phyloP scores from a whole-genome alignment of 2,113 vertebrate species.

The Verasper variegatus region DNA sequence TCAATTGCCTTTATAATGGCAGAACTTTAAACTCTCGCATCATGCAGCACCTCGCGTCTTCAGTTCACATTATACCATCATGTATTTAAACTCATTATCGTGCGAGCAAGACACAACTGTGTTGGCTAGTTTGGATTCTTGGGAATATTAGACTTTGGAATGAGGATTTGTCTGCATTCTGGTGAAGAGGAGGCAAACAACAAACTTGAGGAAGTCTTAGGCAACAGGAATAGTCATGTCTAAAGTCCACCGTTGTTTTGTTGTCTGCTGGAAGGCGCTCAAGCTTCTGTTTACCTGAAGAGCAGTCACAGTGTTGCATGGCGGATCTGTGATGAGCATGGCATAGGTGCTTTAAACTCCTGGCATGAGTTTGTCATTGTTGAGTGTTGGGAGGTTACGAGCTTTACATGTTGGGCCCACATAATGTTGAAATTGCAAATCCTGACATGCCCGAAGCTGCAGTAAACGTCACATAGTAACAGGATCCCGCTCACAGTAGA shows the following conservation, averaged over 20 bases:
- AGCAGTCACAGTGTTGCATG: background rate
- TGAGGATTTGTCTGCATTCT: constrained; percentile 4
- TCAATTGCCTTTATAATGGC: constrained; percentile 6
- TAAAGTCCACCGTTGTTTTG: constrained; percentile 45
- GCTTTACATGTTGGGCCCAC: constrained; percentile 24
- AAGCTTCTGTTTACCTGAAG: background rate
- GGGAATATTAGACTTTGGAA: background rate
- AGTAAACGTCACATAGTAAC: constrained; percentile 24
- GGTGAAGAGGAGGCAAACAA: constrained; percentile 5
- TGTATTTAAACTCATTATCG: constrained; percentile 9
- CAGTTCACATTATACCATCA: background rate
- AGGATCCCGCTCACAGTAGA: background rate
- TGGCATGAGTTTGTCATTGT: constrained; percentile 1
- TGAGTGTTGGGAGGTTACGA: constrained; percentile 7
- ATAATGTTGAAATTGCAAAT: constrained; percentile 36
- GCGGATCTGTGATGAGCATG: background rate
- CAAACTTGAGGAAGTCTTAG: constrained; percentile 16
- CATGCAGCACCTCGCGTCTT: background rate
- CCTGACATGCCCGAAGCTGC: constrained; percentile 26
- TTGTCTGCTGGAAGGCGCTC: background rate
- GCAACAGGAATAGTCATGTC: constrained; percentile 12
- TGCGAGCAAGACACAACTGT: constrained; percentile 15
- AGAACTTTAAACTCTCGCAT: background rate
- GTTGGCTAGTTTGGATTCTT: constrained; percentile 6
- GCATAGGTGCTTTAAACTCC: background rate